Conservation (phyloP, 2,113 vertebrate species). For the Crypturellus undulatus region DNA sequence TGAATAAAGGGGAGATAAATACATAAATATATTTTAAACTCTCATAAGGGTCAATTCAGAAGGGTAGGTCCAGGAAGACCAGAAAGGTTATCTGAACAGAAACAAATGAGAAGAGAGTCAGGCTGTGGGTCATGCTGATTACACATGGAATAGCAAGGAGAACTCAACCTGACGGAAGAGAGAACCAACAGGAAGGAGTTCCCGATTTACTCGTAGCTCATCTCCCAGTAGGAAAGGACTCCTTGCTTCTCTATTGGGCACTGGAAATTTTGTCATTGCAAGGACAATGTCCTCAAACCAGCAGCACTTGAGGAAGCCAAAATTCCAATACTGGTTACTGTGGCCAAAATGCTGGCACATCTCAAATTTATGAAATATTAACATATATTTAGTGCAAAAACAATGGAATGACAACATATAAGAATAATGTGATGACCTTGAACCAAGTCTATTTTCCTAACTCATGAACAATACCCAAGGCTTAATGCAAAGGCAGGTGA, state of each 20-base stretch:
- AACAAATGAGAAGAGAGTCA: background rate
- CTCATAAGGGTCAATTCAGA: background rate
- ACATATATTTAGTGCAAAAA: background rate
- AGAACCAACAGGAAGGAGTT: background rate
- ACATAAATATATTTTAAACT: too few relatives aligned
- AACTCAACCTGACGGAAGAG: background rate
- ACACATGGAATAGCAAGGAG: background rate
- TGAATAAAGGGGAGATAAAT: too few relatives aligned
- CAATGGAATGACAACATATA: fast-evolving
- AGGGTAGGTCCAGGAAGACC: background rate
- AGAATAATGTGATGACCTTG: background rate
- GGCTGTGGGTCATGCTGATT: background rate
- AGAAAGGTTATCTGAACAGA: background rate
- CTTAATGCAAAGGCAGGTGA: fast-evolving
- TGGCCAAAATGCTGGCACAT: background rate
- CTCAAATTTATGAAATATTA: background rate
- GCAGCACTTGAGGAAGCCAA: background rate
- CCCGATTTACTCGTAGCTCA: background rate
- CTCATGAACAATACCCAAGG: background rate
- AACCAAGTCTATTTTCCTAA: background rate
- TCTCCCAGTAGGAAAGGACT: background rate
- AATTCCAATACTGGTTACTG: background rate
- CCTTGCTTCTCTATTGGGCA: background rate
- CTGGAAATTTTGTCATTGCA: background rate
- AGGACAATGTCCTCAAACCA: background rate